These are phyloP conservation scores for Microtus oregoni DNA, from an alignment of 2,113 vertebrate species.

Conservation along the genomic window DNA sequence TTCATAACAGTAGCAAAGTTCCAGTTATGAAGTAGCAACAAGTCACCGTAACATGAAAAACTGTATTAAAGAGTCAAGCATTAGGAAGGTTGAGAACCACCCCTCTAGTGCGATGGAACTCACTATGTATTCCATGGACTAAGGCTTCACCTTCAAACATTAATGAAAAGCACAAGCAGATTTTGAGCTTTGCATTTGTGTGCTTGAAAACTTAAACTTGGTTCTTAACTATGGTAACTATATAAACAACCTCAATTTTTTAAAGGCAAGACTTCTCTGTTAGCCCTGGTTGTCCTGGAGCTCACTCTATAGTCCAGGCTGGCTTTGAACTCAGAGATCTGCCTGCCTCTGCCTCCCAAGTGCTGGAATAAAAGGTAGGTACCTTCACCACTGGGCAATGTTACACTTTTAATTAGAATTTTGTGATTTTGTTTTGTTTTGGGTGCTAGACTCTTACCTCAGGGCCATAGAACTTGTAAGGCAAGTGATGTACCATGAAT, in stretches of 20 bases:
- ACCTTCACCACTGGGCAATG: neutral
- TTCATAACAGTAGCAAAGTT: neutral
- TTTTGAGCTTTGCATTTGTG: neutral
- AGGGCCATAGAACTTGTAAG: neutral
- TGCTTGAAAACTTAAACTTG: neutral
- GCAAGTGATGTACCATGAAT: neutral
- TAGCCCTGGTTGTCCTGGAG: neutral
- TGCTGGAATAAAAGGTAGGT: neutral
- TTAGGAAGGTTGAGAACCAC: neutral
- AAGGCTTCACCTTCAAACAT: neutral
- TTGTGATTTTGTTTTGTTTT: neutral
- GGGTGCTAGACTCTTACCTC: neutral
- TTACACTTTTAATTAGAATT: neutral
- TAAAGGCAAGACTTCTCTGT: neutral
- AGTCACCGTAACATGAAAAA: neutral
- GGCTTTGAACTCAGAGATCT: neutral
- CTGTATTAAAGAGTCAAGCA: neutral
- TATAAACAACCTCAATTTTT: neutral
- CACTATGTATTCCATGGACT: neutral
- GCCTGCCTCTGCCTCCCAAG: neutral
- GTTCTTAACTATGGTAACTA: constrained; percentile 11
- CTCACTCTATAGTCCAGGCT: neutral
- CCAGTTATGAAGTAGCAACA: neutral
- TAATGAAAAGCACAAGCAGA: neutral
- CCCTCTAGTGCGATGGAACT: neutral